These are phyloP conservation scores for Okapia johnstoni DNA, from an alignment of 2,113 vertebrate species.

Conservation along the genomic window DNA sequence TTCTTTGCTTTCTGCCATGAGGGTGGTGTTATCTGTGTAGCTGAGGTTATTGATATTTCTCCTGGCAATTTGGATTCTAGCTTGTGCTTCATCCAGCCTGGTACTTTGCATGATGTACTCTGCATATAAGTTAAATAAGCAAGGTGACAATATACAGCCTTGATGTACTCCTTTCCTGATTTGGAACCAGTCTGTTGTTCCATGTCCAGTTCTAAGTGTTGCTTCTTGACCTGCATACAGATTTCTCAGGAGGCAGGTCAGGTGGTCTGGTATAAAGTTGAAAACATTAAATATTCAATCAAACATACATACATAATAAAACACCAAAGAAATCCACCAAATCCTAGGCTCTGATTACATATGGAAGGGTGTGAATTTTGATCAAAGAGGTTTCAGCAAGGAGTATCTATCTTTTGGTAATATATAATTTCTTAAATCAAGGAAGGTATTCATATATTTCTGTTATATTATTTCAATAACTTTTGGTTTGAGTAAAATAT, in stretches of 20 bases:
- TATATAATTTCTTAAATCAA: not conserved
- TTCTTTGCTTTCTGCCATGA: not conserved
- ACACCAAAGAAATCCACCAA: not conserved
- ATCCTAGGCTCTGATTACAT: not conserved
- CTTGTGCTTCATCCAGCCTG: not conserved
- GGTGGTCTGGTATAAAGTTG: not conserved
- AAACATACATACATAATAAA: slow-evolving; percentile 6
- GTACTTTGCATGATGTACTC: not conserved
- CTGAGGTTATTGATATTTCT: not conserved
- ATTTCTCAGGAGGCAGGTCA: not conserved
- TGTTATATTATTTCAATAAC: not conserved
- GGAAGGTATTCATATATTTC: not conserved
- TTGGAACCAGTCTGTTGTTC: not conserved
- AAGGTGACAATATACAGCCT: not conserved
- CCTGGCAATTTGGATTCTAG: not conserved
- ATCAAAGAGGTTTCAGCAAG: not conserved
- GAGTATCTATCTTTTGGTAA: not conserved
- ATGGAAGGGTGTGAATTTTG: not conserved
- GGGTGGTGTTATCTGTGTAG: not conserved
- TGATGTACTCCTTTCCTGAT: not conserved
- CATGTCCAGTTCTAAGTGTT: not conserved
- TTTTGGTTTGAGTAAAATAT: not conserved
- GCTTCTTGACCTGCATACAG: not conserved
- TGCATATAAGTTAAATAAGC: not conserved
- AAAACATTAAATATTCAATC: slow-evolving; percentile 6